Evolutionary conservation across 2,888 invertebrate species (phyloP).

Genomic region (Agrotis clavis): DNA sequence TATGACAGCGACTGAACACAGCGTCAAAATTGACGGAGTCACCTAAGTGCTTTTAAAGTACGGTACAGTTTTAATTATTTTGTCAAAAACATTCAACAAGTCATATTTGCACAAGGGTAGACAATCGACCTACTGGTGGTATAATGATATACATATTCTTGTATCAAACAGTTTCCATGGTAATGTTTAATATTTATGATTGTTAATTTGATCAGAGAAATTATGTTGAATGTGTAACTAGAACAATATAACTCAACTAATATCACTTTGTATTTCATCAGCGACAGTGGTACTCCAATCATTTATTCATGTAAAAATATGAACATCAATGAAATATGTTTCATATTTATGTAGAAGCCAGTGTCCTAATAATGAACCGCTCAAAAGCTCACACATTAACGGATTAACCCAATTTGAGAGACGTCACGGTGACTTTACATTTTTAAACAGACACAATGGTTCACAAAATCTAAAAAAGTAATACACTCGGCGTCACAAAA

Average conservation of each 20-base stretch:
- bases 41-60: constrained; percentile 64
- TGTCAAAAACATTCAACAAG: constrained; percentile 65
- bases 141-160: constrained; percentile 44
- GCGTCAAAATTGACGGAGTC: constrained; percentile 54
- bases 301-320: constrained; percentile 21
- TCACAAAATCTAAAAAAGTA: constrained; percentile 35
- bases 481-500: too few relatives aligned
- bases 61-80: constrained; percentile 57
- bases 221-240: constrained; percentile 5
- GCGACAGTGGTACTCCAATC: neutral
- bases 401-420: constrained; percentile 42
- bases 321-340: neutral
- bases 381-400: constrained; percentile 56
- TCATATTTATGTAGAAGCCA: constrained; percentile 1
- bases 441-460: constrained; percentile 36
- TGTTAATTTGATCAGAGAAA: constrained; percentile 23
- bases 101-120: constrained; percentile 51
- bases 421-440: constrained; percentile 46
- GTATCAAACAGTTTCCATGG: constrained; percentile 34
- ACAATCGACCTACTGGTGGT: constrained; percentile 42
- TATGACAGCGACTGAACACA: constrained; percentile 60
- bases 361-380: constrained; percentile 45
- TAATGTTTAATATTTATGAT: constrained; percentile 20
- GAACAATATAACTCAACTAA: constrained; percentile 1
- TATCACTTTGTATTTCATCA: neutral